A percentile compares a stretch with the other conserved stretches of the same genome.
Conservation (phyloP, 1,140 invertebrate genomes). For the Penaeus chinensis region DNA sequence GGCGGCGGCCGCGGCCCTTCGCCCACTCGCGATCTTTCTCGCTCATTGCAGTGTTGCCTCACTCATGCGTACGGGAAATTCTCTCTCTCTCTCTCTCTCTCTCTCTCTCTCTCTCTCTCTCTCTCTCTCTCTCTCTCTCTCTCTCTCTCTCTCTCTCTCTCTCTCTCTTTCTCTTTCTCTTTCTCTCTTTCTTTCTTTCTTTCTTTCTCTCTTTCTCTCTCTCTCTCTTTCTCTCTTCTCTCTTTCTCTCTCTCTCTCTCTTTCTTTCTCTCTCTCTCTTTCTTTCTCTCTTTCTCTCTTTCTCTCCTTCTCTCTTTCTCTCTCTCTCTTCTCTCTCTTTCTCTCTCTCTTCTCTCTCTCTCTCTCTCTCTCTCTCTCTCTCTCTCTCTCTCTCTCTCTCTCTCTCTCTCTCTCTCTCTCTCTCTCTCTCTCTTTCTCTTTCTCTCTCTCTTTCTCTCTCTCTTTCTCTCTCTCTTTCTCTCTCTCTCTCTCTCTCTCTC, state of each 20-base stretch:
- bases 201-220: slow-evolving; percentile 13
- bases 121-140: no score
- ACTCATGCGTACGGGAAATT: neutral
- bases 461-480: no score
- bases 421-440: no score
- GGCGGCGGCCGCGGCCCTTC: neutral
- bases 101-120: neutral
- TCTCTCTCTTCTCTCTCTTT: no score
- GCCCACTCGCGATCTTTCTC: neutral
- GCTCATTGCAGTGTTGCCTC: neutral
- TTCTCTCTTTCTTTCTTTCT: neutral
- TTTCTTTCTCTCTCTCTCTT: neutral
- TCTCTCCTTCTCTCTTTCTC: neutral
- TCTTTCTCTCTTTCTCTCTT: neutral
- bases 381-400: no score
- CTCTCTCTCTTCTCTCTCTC: no score
- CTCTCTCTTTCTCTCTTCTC: slow-evolving; percentile 4
- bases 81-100: neutral
- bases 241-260: slow-evolving; percentile 1
- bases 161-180: slow-evolving; percentile 11
- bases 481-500: no score
- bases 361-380: no score
- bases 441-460: no score
- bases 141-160: no score
- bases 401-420: no score